phyloP scores from a whole-genome alignment of 2,888 invertebrate species.

The Oscheius sp. region DNA sequence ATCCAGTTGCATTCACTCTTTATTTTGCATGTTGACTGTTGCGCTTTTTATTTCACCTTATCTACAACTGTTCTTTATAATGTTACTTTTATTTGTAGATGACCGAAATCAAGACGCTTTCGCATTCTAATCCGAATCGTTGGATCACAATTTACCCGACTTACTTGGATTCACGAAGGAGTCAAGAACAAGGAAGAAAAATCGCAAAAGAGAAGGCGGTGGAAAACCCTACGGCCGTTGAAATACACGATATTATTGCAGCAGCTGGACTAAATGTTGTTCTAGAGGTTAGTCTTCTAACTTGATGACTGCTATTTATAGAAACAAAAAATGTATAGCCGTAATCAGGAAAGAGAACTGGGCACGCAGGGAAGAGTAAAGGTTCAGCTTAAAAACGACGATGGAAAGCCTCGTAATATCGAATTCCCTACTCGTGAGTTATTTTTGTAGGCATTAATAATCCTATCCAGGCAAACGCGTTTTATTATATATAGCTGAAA shows the following conservation, averaged over 20 bases:
- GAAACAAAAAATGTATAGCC: conserved; percentile 82
- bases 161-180: conserved; percentile 92
- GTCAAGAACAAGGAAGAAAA: conserved; percentile 84
- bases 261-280: conserved; percentile 82
- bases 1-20: no score
- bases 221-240: conserved; percentile 92
- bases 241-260: conserved; percentile 90
- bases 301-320: conserved; percentile 37
- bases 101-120: conserved; percentile 15
- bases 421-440: conserved; percentile 40
- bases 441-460: not conserved
- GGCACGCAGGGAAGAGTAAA: conserved; percentile 86
- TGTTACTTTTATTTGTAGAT: conserved; percentile 10
- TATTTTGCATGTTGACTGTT: no score
- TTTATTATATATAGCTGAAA: conserved; percentile 56
- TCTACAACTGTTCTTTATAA: not conserved
- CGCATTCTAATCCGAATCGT: conserved; percentile 56
- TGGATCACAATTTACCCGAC: conserved; percentile 98
- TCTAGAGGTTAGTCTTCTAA: conserved; percentile 77
- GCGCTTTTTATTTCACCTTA: not conserved
- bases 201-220: conserved; percentile 76
- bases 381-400: conserved; percentile 81
- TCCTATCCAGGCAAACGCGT: conserved; percentile 55
- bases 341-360: conserved; percentile 87
- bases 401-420: conserved; percentile 55